Evolutionary conservation across 2,113 vertebrate genomes (phyloP).

Genomic region (Chinchilla lanigera): DNA sequence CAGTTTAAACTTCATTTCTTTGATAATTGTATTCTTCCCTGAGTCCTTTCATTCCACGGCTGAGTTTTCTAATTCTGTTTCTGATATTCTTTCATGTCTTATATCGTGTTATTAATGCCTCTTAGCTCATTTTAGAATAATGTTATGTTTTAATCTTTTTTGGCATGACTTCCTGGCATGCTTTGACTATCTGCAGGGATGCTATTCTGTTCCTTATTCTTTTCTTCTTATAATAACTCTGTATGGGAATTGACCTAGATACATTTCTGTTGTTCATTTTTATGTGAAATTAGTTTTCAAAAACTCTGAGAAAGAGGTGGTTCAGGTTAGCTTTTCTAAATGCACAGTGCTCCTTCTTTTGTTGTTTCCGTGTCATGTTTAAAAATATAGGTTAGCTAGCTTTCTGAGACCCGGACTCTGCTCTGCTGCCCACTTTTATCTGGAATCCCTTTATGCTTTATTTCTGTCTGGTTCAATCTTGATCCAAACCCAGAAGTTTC

Average conservation of each 20-base stretch:
- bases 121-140: constrained; percentile 45
- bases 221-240: constrained; percentile 75
- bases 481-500: background rate
- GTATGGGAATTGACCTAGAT: constrained; percentile 77
- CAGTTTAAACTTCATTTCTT: background rate
- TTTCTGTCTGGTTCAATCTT: background rate
- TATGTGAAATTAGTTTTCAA: constrained; percentile 68
- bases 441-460: background rate
- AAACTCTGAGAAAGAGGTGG: constrained; percentile 36
- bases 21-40: background rate
- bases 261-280: constrained; percentile 74
- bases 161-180: constrained; percentile 37
- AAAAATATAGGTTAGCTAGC: background rate
- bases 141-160: constrained; percentile 47
- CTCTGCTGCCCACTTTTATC: background rate
- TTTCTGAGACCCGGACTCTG: background rate
- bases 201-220: constrained; percentile 58
- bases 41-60: background rate
- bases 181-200: constrained; percentile 58
- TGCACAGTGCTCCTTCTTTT: background rate
- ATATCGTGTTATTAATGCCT: constrained; percentile 56
- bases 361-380: background rate
- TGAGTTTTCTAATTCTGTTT: background rate
- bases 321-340: background rate
- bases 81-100: constrained; percentile 52